phyloP scores from a whole-genome alignment of 2,113 vertebrate species.

The Amia ocellicauda region DNA sequence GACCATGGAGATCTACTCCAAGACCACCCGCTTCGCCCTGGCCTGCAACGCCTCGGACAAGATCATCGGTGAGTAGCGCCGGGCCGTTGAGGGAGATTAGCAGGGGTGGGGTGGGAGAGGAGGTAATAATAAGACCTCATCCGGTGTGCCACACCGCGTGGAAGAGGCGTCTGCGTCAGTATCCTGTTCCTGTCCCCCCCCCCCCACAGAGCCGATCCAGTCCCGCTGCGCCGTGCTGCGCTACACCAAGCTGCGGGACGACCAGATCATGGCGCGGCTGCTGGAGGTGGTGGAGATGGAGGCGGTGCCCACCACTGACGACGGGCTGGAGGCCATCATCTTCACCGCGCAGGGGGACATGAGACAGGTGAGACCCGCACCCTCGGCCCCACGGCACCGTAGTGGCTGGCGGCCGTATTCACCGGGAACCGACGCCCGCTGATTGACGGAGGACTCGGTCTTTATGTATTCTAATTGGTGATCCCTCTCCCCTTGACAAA shows the following conservation, averaged over 20 bases:
- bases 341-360: slow-evolving; percentile 98
- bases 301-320: slow-evolving; percentile 72
- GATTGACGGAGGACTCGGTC: too few relatives aligned
- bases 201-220: slow-evolving; percentile 83
- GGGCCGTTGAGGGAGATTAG: too few relatives aligned
- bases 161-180: background rate
- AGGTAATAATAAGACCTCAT: too few relatives aligned
- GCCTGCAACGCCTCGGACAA: slow-evolving; percentile 95
- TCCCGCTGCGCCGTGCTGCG: slow-evolving; percentile 93
- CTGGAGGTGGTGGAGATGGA: slow-evolving; percentile 84
- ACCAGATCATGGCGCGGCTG: slow-evolving; percentile 82
- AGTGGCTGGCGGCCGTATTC: too few relatives aligned
- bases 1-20: slow-evolving; percentile 98
- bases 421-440: too few relatives aligned
- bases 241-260: slow-evolving; percentile 88
- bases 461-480: too few relatives aligned
- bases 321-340: slow-evolving; percentile 92
- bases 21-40: slow-evolving; percentile 91
- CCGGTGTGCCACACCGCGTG: too few relatives aligned
- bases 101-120: too few relatives aligned
- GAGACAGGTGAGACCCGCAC: slow-evolving; percentile 78
- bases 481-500: background rate
- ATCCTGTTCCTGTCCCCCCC: background rate
- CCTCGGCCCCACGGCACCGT: too few relatives aligned
- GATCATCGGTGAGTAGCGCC: slow-evolving; percentile 76